Evolutionary conservation across 2,888 invertebrate genomes (phyloP), one percentile per base, ranked within the genome.

Genomic region (Cryptosula pallasiana): DNA sequence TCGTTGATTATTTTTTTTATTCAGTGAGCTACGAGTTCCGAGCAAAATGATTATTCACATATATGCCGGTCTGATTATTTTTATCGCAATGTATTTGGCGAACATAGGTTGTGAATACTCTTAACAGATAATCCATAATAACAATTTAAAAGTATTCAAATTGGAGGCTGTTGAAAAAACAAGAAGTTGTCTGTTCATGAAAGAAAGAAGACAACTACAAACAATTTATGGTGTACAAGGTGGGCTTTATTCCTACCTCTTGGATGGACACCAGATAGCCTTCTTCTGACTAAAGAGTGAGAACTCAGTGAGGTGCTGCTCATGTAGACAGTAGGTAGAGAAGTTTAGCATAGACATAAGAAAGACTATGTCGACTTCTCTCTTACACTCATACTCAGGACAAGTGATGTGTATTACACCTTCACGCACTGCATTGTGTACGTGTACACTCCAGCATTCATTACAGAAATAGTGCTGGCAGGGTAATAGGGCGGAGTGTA

Each of bases 401-500:
- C 63, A 63, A 5, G 27, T 63, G 63, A 63, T 63, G 63, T 63
- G 63, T 25, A 63, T 32, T 27, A 25, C 13, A 32, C 63, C 63
- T 13, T 27, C 29, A 9, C 34, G 29, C 13, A 63, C 27, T 5
- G 20, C 27, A 13, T 27, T 63, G 27, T 27, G 25, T 25, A 76
- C 54, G 58, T 76, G 74, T 34, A 29, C 35, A 35, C 72, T 63
- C 77, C 76, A 77, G 72, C 77, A 77, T 35, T 70, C 57, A 13
- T 73, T 72, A 63, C 77, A 77, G 70, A 77, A 77, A 72, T 75
- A 73, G 71, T 77, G 77, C 32, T 73, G 74, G 70, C 77, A 77
- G 13, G 71, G 32, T 34, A 69, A 34, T 63, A 77, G 71, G 34
- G 74, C 71, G 13, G 74, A 71, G 35, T 63, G 63, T 13, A 63